Conservation (phyloP, 2,888 invertebrate species). For the Conops quadrifasciatus region DNA sequence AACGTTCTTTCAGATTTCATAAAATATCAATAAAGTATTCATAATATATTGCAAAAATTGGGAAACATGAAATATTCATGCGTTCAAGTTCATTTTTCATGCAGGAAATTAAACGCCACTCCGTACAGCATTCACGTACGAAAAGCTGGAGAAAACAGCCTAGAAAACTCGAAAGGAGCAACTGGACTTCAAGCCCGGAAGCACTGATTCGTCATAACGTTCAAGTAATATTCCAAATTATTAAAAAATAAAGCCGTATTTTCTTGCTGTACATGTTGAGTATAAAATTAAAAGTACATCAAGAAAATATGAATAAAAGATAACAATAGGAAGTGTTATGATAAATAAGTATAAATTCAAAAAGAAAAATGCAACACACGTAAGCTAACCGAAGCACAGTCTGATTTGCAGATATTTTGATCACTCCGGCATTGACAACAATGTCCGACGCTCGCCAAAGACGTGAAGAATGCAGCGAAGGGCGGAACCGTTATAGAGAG, state of each 20-base stretch:
- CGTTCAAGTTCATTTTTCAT: constrained; percentile 56
- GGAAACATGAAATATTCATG: constrained; percentile 51
- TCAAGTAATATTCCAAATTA: constrained; percentile 38
- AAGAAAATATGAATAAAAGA: constrained; percentile 35
- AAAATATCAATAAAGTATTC: constrained; percentile 40
- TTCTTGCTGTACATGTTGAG: constrained; percentile 27
- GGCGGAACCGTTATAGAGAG: constrained; percentile 45
- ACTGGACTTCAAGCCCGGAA: constrained; percentile 24
- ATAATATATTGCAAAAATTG: constrained; percentile 40
- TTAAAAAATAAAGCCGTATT: constrained; percentile 18
- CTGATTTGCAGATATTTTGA: constrained; percentile 58
- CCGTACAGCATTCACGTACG: constrained; percentile 40
- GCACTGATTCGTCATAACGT: constrained; percentile 22
- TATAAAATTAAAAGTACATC: constrained; percentile 35
- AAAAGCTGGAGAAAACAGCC: constrained; percentile 29
- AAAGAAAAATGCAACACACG: constrained; percentile 16
- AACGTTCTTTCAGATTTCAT: constrained; percentile 37
- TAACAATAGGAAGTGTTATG: constrained; percentile 26
- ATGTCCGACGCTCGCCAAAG: constrained; percentile 47
- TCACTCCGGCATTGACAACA: constrained; percentile 31
- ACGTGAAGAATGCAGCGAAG: constrained; percentile 45
- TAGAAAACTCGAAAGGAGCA: constrained; percentile 39
- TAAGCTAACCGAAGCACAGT: constrained; percentile 60
- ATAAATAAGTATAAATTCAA: constrained; percentile 27
- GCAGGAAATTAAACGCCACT: constrained; percentile 56